phyloP scores from a whole-genome alignment of 2,888 invertebrate species.

The Cataglyphis altisquamis region DNA sequence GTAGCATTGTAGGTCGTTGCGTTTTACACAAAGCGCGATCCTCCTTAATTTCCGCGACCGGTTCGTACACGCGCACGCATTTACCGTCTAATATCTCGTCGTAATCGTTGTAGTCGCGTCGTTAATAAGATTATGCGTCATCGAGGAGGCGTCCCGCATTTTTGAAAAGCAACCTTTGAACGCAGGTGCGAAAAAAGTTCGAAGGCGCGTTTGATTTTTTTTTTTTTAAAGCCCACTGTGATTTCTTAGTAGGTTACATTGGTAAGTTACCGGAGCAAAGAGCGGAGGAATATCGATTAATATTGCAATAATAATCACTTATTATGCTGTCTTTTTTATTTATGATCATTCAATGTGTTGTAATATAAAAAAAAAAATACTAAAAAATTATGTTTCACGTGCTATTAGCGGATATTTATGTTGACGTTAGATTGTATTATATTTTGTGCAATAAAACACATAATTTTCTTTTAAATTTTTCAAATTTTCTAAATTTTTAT shows the following conservation, averaged over 20 bases:
- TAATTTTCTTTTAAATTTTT: background rate
- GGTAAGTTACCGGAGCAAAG: conserved; percentile 6
- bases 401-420: background rate
- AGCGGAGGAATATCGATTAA: background rate
- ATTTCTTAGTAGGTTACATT: background rate
- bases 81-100: conserved; percentile 1
- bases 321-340: background rate
- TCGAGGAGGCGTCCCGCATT: conserved; percentile 52
- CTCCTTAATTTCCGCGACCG: conserved; percentile 80
- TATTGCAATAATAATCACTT: background rate
- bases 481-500: background rate
- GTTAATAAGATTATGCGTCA: conserved; percentile 62
- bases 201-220: conserved; percentile 1
- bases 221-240: conserved; percentile 34
- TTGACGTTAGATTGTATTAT: background rate
- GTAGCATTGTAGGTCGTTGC: conserved; percentile 85
- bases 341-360: background rate
- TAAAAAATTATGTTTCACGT: background rate
- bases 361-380: background rate
- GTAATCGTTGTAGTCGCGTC: conserved; percentile 17
- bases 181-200: conserved; percentile 3
- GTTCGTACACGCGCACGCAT: conserved; percentile 30
- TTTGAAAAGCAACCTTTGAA: conserved; percentile 49
- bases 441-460: background rate
- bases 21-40: conserved; percentile 83